Percentiles rank a stretch among this genome's conserved stretches.
These are phyloP conservation scores for Petrocephalus zakoni DNA, from an alignment of 2,113 vertebrate genomes.

Conservation along the genomic window DNA sequence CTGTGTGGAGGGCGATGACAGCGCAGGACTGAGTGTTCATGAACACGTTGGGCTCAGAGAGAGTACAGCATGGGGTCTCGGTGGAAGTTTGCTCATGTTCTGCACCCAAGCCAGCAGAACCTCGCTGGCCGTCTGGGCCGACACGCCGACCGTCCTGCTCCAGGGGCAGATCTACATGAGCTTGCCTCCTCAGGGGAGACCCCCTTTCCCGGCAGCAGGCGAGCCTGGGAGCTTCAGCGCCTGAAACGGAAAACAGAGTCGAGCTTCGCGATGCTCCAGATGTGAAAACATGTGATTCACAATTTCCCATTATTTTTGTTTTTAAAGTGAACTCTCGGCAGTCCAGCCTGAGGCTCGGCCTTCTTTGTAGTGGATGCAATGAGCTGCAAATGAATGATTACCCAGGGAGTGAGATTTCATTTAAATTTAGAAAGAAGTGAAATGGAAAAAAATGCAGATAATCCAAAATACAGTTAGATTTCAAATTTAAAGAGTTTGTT, in stretches of 20 bases:
- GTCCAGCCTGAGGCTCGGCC: neutral
- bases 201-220: slow-evolving; percentile 48
- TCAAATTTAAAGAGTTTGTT: neutral
- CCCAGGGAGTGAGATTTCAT: neutral
- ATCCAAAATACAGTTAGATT: neutral
- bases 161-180: slow-evolving; percentile 52
- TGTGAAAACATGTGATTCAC: neutral
- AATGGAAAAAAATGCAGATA: neutral
- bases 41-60: slow-evolving; percentile 19
- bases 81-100: slow-evolving; percentile 45
- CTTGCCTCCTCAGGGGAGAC: slow-evolving; percentile 70
- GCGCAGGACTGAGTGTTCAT: slow-evolving; percentile 28
- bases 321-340: neutral
- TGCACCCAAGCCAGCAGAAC: slow-evolving; percentile 63
- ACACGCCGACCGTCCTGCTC: slow-evolving; percentile 75
- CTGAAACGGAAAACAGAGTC: slow-evolving; percentile 33
- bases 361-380: neutral
- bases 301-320: neutral
- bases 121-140: slow-evolving; percentile 66
- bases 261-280: neutral
- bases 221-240: slow-evolving; percentile 19
- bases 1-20: slow-evolving; percentile 32
- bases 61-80: too few species aligned
- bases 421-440: neutral
- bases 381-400: neutral